A percentile compares a stretch with the other conserved stretches of the same genome.
Conservation (phyloP, 2,888 invertebrate genomes). For the Callyntrura guangdongensis region DNA sequence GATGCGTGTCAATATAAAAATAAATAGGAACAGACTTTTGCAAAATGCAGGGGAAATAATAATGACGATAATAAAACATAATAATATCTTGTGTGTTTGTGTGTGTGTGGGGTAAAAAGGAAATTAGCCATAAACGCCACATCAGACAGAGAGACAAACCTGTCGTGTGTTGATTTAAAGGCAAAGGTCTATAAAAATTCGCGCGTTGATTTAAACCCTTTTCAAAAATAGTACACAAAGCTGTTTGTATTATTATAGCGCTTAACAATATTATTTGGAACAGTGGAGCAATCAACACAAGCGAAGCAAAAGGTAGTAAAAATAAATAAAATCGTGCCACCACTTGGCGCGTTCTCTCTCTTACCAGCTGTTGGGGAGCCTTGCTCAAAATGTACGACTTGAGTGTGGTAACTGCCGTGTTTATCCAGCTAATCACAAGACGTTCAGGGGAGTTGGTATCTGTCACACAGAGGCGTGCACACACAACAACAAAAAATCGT, state of each 20-base stretch:
- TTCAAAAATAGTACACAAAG: background rate
- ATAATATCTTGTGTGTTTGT: no score
- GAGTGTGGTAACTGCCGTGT: slow-evolving; percentile 82
- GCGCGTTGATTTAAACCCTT: background rate
- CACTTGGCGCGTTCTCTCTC: slow-evolving; percentile 12
- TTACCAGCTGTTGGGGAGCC: slow-evolving; percentile 81
- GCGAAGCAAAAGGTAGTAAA: background rate
- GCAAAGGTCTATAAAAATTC: slow-evolving; percentile 1
- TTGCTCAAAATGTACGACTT: slow-evolving; percentile 83
- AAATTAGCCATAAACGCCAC: background rate
- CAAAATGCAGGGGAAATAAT: background rate
- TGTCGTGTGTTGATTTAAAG: background rate
- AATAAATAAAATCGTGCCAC: no score
- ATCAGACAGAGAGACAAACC: background rate
- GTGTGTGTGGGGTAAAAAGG: no score
- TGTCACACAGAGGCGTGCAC: slow-evolving; percentile 37
- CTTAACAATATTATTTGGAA: background rate
- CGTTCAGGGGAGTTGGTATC: slow-evolving; percentile 82
- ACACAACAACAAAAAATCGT: no score
- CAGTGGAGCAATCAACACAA: background rate
- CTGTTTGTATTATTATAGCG: no score
- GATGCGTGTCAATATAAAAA: slow-evolving; percentile 41
- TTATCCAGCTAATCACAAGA: slow-evolving; percentile 84
- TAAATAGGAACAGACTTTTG: background rate
- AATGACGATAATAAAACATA: background rate